A percentile compares a stretch with the other conserved stretches of the same genome.
Conservation (phyloP, 2,113 vertebrate species). For the Cinclus cinclus region DNA sequence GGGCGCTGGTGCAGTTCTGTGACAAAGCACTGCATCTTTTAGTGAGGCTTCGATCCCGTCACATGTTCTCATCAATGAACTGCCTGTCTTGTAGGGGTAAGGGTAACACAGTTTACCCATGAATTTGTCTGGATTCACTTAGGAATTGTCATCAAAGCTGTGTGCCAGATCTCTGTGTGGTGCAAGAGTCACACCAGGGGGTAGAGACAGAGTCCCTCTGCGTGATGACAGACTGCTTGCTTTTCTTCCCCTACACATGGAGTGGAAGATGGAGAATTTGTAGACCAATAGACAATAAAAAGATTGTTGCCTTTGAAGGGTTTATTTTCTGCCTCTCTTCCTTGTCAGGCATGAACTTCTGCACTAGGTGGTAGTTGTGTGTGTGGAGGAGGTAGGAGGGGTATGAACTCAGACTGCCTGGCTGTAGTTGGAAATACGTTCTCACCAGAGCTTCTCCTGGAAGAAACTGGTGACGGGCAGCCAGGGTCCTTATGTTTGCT, state of each 20-base stretch:
- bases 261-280: not conserved
- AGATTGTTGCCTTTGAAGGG: not conserved
- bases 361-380: not conserved
- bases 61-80: not conserved
- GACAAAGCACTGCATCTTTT: not conserved
- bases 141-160: conserved; percentile 4
- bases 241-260: not conserved
- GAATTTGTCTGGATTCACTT: conserved; percentile 15
- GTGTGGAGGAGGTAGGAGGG: not conserved
- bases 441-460: not conserved
- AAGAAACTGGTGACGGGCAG: not conserved
- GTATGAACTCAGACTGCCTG: not conserved
- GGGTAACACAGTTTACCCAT: not conserved
- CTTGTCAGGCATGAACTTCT: not conserved
- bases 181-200: not conserved
- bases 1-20: not conserved
- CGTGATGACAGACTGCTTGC: not conserved
- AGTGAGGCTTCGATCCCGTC: not conserved
- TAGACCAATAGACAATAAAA: not conserved
- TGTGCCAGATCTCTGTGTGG: not conserved
- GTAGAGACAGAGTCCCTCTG: not conserved
- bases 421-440: not conserved
- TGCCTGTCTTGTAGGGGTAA: not conserved
- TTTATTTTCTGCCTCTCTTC: not conserved
- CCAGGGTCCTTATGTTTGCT: not conserved